phyloP scores from a whole-genome alignment of 2,113 vertebrate species.

The Pteropus alecto region DNA sequence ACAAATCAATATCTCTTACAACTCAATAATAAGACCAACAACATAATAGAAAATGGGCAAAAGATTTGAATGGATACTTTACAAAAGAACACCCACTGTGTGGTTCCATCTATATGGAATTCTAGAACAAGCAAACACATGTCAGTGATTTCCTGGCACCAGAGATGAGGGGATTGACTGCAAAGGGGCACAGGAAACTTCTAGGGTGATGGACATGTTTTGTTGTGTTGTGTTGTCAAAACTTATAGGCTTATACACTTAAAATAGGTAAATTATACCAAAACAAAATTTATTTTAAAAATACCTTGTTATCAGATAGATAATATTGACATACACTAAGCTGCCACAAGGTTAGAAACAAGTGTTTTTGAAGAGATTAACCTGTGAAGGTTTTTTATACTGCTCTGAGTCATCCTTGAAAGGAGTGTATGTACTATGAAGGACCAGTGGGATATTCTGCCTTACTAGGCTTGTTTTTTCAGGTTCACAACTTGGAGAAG shows the following conservation, averaged over 20 bases:
- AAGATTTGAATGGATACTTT: not conserved
- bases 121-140: not conserved
- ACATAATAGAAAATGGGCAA: not conserved
- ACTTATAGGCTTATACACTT: not conserved
- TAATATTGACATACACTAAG: not conserved
- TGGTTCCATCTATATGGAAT: not conserved
- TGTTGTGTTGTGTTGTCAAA: not conserved
- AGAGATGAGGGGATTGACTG: not conserved
- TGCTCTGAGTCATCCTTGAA: not conserved
- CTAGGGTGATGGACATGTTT: not conserved
- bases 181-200: not conserved
- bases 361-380: not conserved
- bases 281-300: not conserved
- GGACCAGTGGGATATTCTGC: not conserved
- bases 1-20: not conserved
- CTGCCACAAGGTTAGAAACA: not conserved
- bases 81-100: not conserved
- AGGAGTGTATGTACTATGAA: accelerated
- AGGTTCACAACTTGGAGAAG: not conserved
- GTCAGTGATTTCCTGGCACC: not conserved
- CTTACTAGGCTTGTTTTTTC: not conserved
- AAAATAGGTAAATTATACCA: not conserved
- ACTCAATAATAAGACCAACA: not conserved
- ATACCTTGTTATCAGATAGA: not conserved
- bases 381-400: not conserved